These are phyloP conservation scores for Spea hammondii DNA, from an alignment of 2,797 vertebrate genomes.

Conservation along the genomic window DNA sequence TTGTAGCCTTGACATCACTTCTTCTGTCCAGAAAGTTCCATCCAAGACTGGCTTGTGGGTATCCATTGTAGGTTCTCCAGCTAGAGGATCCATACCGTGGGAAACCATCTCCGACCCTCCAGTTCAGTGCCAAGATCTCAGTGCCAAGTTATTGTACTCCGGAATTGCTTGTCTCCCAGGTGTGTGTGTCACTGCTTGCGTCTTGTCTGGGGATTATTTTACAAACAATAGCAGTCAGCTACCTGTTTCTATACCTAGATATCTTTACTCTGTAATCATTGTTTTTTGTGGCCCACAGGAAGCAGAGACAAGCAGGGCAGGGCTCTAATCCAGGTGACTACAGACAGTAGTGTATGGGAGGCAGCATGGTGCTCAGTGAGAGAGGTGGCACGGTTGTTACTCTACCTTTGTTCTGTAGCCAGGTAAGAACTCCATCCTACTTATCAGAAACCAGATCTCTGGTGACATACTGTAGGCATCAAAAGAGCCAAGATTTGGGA, in stretches of 20 bases:
- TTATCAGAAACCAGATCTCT: too few species aligned
- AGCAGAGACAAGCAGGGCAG: slow-evolving; percentile 78
- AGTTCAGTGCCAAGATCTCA: slow-evolving; percentile 62
- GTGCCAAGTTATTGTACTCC: slow-evolving; percentile 66
- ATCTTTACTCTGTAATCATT: too few species aligned
- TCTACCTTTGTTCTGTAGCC: slow-evolving; percentile 78
- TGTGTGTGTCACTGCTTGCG: slow-evolving; percentile 52
- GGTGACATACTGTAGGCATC: too few species aligned
- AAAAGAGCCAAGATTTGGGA: too few species aligned
- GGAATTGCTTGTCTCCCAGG: slow-evolving; percentile 84
- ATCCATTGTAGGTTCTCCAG: slow-evolving; percentile 24
- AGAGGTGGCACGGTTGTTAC: slow-evolving; percentile 74
- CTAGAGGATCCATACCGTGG: neutral
- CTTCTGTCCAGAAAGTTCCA: slow-evolving; percentile 28
- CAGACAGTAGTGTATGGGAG: slow-evolving; percentile 70
- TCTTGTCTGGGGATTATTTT: neutral
- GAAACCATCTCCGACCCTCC: slow-evolving; percentile 36
- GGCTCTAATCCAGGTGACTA: slow-evolving; percentile 80
- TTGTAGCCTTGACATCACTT: slow-evolving; percentile 20
- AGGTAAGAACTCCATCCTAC: slow-evolving; percentile 70
- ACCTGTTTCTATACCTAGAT: neutral
- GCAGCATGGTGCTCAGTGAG: slow-evolving; percentile 66
- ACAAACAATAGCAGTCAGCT: neutral
- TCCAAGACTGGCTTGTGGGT: slow-evolving; percentile 24
- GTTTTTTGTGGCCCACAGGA: slow-evolving; percentile 64